A percentile compares a stretch with the other conserved stretches of the same genome.
phyloP scores from a whole-genome alignment of 2,113 vertebrate genomes.

The Noctilio leporinus region DNA sequence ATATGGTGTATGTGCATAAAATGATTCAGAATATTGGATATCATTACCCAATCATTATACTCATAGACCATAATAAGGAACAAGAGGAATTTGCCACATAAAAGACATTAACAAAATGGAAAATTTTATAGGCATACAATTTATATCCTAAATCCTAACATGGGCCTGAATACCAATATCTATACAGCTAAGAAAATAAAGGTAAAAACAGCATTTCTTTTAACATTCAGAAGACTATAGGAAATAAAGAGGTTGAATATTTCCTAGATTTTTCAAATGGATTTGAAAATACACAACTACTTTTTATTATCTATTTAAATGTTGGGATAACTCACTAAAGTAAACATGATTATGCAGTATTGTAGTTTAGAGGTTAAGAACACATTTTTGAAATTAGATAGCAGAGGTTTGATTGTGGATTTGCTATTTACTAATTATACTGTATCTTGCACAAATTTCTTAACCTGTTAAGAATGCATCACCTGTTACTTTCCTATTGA shows the following conservation, averaged over 20 bases:
- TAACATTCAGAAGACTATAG: constrained; percentile 1
- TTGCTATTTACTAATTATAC: not conserved
- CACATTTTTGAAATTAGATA: not conserved
- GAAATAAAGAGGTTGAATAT: constrained; percentile 26
- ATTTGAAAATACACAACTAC: not conserved
- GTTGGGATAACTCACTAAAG: not conserved
- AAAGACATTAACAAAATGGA: constrained; percentile 66
- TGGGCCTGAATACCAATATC: constrained; percentile 47
- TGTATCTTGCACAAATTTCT: not conserved
- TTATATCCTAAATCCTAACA: constrained; percentile 44
- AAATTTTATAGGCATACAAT: constrained; percentile 63
- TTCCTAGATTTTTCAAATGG: constrained; percentile 23
- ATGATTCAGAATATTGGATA: constrained; percentile 68
- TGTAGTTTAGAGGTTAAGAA: not conserved
- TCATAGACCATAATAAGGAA: constrained; percentile 61
- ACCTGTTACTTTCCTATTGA: not conserved
- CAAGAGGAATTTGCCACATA: constrained; percentile 61
- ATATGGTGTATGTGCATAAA: constrained; percentile 56
- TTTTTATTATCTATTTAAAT: constrained; percentile 2
- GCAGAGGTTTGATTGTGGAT: not conserved
- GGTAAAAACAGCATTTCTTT: constrained; percentile 23
- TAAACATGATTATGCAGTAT: not conserved
- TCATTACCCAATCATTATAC: constrained; percentile 66
- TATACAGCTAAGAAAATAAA: constrained; percentile 46
- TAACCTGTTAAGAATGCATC: not conserved